phyloP scores from a whole-genome alignment of 1,140 invertebrate genomes.

The Leptonema lineaticorne region DNA sequence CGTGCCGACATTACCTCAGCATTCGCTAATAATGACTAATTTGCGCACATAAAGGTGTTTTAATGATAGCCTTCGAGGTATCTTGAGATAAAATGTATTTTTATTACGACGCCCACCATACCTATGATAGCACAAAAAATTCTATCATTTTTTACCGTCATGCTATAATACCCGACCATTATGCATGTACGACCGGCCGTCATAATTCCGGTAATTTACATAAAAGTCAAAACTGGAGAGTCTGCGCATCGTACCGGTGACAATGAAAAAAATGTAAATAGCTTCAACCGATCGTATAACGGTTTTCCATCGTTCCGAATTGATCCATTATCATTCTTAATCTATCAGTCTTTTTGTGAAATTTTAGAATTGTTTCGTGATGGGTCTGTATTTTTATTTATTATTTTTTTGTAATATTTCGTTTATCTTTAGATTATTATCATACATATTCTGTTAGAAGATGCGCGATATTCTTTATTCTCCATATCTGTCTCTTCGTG shows the following conservation, averaged over 20 bases:
- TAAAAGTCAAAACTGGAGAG: constrained; percentile 4
- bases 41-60: constrained; percentile 30
- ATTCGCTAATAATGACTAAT: constrained; percentile 32
- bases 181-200: constrained; percentile 13
- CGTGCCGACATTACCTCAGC: constrained; percentile 20
- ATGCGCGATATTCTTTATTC: no score
- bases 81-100: constrained; percentile 29
- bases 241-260: neutral
- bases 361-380: no score
- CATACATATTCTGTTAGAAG: no score
- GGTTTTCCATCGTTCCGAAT: neutral
- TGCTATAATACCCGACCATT: constrained; percentile 23
- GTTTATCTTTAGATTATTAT: no score
- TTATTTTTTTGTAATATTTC: no score
- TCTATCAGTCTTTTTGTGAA: no score
- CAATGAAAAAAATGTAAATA: neutral
- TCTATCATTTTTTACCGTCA: constrained; percentile 25
- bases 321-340: neutral
- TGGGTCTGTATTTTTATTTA: no score
- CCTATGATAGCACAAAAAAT: constrained; percentile 25
- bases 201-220: constrained; percentile 24
- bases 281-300: neutral
- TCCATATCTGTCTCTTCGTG: no score
- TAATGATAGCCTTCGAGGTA: constrained; percentile 30
- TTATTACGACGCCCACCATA: constrained; percentile 22